Conservation (phyloP, 2,888 invertebrate genomes). For the Drosophila borealis region DNA sequence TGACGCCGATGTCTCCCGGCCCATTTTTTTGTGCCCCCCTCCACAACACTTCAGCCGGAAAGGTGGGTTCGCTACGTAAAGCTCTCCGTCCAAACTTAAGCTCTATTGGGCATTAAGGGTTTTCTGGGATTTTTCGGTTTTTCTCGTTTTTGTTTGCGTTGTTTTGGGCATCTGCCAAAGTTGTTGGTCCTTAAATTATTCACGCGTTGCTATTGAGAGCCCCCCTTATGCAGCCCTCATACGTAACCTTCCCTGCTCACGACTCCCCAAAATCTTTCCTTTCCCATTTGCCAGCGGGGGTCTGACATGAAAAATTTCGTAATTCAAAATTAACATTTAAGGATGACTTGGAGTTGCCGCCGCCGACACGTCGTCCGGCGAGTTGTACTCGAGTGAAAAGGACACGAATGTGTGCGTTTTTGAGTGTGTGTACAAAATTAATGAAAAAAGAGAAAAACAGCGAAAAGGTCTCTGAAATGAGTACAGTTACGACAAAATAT, state of each 20-base stretch:
- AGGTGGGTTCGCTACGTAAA: slow-evolving; percentile 21
- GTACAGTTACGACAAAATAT: slow-evolving; percentile 73
- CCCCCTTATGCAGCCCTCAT: slow-evolving; percentile 1
- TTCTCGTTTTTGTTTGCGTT: slow-evolving; percentile 28
- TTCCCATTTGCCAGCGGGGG: slow-evolving; percentile 42
- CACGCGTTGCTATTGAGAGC: slow-evolving; percentile 57
- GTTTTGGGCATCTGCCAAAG: slow-evolving; percentile 62
- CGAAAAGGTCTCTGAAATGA: slow-evolving; percentile 42
- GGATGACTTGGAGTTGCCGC: slow-evolving; percentile 77
- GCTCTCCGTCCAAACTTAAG: slow-evolving; percentile 58
- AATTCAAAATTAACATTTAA: slow-evolving; percentile 81
- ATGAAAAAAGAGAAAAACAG: slow-evolving; percentile 64
- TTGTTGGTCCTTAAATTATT: slow-evolving; percentile 75
- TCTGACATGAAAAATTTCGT: slow-evolving; percentile 76
- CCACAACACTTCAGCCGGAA: neutral
- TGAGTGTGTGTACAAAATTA: slow-evolving; percentile 60
- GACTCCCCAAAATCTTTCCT: slow-evolving; percentile 10
- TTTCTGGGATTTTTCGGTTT: slow-evolving; percentile 50
- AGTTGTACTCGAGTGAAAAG: slow-evolving; percentile 49
- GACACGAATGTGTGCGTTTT: slow-evolving; percentile 40
- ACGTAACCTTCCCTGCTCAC: neutral
- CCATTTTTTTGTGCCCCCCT: slow-evolving; percentile 51
- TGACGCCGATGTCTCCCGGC: slow-evolving; percentile 41
- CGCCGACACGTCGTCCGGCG: slow-evolving; percentile 41
- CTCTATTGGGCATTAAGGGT: slow-evolving; percentile 78